These are phyloP conservation scores for Heliconius hortense DNA, from an alignment of 2,888 invertebrate species.

Conservation along the genomic window DNA sequence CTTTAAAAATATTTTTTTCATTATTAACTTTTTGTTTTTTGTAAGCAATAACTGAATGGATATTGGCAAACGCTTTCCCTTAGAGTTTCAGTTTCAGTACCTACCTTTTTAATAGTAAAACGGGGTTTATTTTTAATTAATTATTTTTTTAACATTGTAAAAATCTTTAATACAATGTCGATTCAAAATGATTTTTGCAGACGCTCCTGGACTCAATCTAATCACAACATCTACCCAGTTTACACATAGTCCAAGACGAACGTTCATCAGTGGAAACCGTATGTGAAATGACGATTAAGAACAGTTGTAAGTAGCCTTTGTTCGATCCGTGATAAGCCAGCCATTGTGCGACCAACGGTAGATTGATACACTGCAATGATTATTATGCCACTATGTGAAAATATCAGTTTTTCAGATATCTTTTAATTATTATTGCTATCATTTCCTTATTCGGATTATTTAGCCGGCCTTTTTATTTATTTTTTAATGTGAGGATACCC, in stretches of 20 bases:
- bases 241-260: constrained; percentile 59
- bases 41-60: too few species aligned
- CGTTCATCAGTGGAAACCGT: constrained; percentile 71
- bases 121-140: too few species aligned
- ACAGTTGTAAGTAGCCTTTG: constrained; percentile 81
- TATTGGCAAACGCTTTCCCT: too few species aligned
- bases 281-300: constrained; percentile 81
- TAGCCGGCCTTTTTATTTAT: too few species aligned
- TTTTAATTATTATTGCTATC: constrained; percentile 4
- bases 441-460: not conserved
- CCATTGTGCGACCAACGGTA: constrained; percentile 64
- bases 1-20: too few species aligned
- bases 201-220: constrained; percentile 42
- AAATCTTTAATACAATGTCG: not conserved
- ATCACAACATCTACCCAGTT: constrained; percentile 55
- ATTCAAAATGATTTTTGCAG: constrained; percentile 33
- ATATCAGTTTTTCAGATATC: constrained; percentile 30
- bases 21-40: too few species aligned
- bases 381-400: constrained; percentile 41
- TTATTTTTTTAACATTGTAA: not conserved
- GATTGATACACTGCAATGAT: constrained; percentile 54
- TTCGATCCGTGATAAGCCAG: constrained; percentile 71
- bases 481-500: too few species aligned
- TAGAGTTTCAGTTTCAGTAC: too few species aligned
- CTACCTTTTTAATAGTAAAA: too few species aligned